These are phyloP conservation scores for Graptemys geographica DNA, from an alignment of 2,797 vertebrate species.

Conservation along the genomic window DNA sequence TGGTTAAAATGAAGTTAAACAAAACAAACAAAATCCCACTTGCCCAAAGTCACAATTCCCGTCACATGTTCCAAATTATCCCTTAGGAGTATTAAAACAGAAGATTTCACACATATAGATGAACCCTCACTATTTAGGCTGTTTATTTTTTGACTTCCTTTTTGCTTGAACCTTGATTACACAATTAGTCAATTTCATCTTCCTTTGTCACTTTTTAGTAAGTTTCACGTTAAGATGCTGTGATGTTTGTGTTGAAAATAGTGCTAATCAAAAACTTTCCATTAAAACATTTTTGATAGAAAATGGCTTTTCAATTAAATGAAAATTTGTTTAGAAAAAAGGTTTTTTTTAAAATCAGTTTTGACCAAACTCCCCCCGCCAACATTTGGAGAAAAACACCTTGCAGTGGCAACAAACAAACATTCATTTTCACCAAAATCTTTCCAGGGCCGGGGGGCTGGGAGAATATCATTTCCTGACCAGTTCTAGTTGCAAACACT, in stretches of 20 bases:
- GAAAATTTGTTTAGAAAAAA: slow-evolving; percentile 21
- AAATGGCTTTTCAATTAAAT: slow-evolving; percentile 10
- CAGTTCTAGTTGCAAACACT: background rate
- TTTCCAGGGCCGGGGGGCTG: background rate
- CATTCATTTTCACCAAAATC: background rate
- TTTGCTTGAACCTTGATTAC: slow-evolving; percentile 26
- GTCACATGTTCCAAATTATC: rapidly evolving
- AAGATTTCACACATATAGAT: slow-evolving; percentile 25
- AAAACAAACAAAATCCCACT: background rate
- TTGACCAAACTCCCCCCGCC: background rate
- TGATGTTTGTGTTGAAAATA: background rate
- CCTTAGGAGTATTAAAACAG: background rate
- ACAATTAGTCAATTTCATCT: slow-evolving; percentile 24
- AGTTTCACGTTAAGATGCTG: background rate
- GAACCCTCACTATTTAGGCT: background rate
- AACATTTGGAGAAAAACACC: background rate
- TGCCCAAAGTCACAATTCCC: background rate
- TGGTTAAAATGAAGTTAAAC: background rate
- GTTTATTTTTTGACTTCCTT: background rate
- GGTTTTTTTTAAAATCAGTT: background rate
- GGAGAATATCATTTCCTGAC: background rate
- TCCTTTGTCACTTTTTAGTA: background rate
- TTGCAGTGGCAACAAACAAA: background rate
- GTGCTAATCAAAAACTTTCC: slow-evolving; percentile 2
- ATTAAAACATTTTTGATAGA: slow-evolving; percentile 1